phyloP scores from a whole-genome alignment of 2,113 vertebrate species.

The Chloropsis cyanopogon region DNA sequence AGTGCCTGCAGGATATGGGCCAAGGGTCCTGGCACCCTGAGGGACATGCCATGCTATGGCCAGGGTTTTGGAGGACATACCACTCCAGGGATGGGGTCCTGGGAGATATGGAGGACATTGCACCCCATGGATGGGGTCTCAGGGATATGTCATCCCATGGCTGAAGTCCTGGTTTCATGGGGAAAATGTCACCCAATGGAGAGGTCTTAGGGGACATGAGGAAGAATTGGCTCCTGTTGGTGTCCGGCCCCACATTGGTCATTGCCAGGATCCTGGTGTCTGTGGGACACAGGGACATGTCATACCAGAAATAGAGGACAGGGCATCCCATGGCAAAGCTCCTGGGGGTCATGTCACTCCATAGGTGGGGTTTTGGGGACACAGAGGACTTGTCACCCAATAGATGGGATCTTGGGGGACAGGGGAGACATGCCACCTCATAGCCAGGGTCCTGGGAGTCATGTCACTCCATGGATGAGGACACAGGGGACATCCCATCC shows the following conservation, averaged over 20 bases:
- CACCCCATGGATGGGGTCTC: neutral
- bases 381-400: neutral
- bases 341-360: neutral
- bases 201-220: neutral
- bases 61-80: neutral
- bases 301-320: neutral
- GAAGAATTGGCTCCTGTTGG: neutral
- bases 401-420: rapidly evolving
- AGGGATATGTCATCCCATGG: no score
- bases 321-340: neutral
- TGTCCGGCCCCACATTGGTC: neutral
- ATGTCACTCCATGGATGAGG: neutral
- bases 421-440: neutral
- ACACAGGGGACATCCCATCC: neutral
- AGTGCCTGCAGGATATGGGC: neutral
- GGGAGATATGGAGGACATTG: neutral
- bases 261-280: neutral
- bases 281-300: neutral
- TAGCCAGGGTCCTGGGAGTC: neutral
- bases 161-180: neutral
- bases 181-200: neutral
- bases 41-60: neutral
- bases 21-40: neutral
- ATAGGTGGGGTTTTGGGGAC: neutral
- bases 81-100: neutral